Percentiles rank a stretch among this genome's conserved stretches.
phyloP scores from a whole-genome alignment of 2,113 vertebrate genomes.

The Oncorhynchus keta region DNA sequence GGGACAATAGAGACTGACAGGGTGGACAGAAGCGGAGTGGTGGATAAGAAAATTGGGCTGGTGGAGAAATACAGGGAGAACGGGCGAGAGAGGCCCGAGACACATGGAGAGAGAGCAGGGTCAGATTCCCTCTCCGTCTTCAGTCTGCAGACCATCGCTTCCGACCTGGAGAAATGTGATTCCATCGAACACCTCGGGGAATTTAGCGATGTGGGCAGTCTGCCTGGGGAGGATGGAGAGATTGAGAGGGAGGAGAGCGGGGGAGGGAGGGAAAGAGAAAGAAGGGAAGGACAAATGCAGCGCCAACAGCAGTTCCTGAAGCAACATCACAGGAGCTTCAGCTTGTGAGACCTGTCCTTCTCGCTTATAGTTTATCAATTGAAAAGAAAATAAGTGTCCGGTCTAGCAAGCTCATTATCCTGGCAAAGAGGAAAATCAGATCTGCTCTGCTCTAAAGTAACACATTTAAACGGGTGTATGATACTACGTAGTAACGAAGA shows the following conservation, averaged over 20 bases:
- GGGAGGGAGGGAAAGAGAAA: conserved; percentile 10
- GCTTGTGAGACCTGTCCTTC: conserved; percentile 66
- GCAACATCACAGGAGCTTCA: conserved; percentile 87
- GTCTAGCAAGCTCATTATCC: not conserved
- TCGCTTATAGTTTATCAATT: not conserved
- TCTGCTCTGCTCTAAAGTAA: not conserved
- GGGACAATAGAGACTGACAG: conserved; percentile 20
- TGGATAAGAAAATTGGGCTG: conserved; percentile 58
- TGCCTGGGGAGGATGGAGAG: conserved; percentile 60
- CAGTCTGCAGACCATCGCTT: conserved; percentile 90
- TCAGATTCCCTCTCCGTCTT: conserved; percentile 82
- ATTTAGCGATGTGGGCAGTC: conserved; percentile 71
- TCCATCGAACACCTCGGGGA: conserved; percentile 87
- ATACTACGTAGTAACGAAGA: conserved; percentile 40
- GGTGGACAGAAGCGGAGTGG: conserved; percentile 24
- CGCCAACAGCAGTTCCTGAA: conserved; percentile 66
- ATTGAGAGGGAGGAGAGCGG: conserved; percentile 27
- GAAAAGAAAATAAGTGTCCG: conserved; percentile 2
- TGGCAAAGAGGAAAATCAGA: conserved; percentile 7
- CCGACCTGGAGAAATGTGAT: conserved; percentile 91
- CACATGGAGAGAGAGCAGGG: conserved; percentile 55
- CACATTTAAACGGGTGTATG: conserved; percentile 26
- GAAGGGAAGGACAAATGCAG: conserved; percentile 36
- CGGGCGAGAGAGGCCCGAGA: conserved; percentile 36
- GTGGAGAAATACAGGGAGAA: conserved; percentile 64